phyloP scores from a whole-genome alignment of 1,140 invertebrate genomes.

The Monochamus saltuarius region DNA sequence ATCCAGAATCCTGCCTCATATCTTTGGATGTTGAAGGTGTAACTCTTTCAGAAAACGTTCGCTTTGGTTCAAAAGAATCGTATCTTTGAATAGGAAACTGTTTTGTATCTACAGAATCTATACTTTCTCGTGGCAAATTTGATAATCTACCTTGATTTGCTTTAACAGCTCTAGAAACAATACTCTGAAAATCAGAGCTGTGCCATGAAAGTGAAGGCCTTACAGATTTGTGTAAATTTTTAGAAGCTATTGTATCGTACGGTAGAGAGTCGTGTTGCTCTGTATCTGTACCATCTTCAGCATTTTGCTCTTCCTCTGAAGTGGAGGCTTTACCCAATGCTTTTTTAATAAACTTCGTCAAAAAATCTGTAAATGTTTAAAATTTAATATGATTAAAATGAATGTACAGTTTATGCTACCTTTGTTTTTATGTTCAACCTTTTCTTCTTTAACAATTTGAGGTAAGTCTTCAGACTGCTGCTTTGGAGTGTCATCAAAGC shows the following conservation, averaged over 20 bases:
- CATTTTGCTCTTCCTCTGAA: slow-evolving; percentile 56
- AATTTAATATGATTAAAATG: neutral
- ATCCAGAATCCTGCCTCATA: slow-evolving; percentile 58
- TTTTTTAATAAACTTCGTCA: slow-evolving; percentile 63
- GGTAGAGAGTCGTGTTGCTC: slow-evolving; percentile 67
- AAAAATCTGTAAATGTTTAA: slow-evolving; percentile 54
- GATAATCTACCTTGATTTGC: slow-evolving; percentile 9
- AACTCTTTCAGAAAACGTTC: neutral
- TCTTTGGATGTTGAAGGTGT: neutral
- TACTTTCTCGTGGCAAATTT: too few species aligned
- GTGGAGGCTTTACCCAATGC: slow-evolving; percentile 61
- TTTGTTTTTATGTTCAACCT: slow-evolving; percentile 33
- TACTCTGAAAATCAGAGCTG: slow-evolving; percentile 22
- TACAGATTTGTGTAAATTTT: slow-evolving; percentile 1
- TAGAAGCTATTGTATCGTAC: slow-evolving; percentile 52
- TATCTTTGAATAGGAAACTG: too few species aligned
- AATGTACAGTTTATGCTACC: slow-evolving; percentile 15
- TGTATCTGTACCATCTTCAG: slow-evolving; percentile 63
- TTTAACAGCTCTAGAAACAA: slow-evolving; percentile 22
- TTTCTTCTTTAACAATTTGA: slow-evolving; percentile 15
- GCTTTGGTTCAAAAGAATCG: too few species aligned
- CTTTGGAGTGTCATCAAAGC: slow-evolving; percentile 55
- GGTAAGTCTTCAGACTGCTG: slow-evolving; percentile 35
- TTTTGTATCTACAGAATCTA: too few species aligned
- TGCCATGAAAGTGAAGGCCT: slow-evolving; percentile 20